Evolutionary conservation across 2,888 invertebrate genomes (phyloP).

Genomic region (Agonopterix alstromeriana): DNA sequence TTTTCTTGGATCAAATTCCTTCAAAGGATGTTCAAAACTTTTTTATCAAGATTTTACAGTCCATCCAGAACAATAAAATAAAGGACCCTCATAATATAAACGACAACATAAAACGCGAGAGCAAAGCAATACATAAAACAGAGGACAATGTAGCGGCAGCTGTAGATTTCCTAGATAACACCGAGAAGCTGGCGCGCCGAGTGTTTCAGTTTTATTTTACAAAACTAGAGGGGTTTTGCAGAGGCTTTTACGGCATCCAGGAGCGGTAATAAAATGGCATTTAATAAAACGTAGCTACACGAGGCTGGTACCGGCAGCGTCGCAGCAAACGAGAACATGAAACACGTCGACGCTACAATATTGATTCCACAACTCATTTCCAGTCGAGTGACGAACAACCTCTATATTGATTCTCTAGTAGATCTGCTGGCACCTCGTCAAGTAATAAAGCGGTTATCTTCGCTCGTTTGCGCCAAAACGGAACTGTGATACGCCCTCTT

Average conservation of each 20-base stretch:
- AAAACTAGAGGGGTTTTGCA: constrained; percentile 41
- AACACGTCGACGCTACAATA: constrained; percentile 3
- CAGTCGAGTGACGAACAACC: constrained; percentile 22
- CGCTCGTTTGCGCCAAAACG: constrained; percentile 56
- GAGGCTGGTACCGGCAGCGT: constrained; percentile 12
- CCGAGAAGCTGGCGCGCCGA: constrained; percentile 30
- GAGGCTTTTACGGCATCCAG: constrained; percentile 41
- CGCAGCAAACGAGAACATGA: not conserved
- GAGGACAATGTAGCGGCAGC: constrained; percentile 43
- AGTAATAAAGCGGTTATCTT: constrained; percentile 64
- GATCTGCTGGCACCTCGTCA: constrained; percentile 51
- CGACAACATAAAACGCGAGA: constrained; percentile 43
- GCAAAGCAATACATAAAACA: constrained; percentile 48
- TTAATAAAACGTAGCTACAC: constrained; percentile 40
- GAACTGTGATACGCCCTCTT: constrained; percentile 47
- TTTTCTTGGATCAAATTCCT: too few relatives aligned
- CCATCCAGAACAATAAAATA: constrained; percentile 36
- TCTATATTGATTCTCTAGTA: constrained; percentile 41
- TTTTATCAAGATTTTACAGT: constrained; percentile 37
- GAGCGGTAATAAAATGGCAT: constrained; percentile 42
- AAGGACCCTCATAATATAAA: constrained; percentile 41
- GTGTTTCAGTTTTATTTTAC: constrained; percentile 53
- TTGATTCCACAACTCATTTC: constrained; percentile 27
- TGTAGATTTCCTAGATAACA: constrained; percentile 47
- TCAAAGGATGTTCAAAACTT: constrained; percentile 16